A percentile compares a stretch with the other conserved stretches of the same genome.
These are phyloP conservation scores for Drosophila sucinea DNA, from an alignment of 1,140 invertebrate genomes.

Conservation along the genomic window DNA sequence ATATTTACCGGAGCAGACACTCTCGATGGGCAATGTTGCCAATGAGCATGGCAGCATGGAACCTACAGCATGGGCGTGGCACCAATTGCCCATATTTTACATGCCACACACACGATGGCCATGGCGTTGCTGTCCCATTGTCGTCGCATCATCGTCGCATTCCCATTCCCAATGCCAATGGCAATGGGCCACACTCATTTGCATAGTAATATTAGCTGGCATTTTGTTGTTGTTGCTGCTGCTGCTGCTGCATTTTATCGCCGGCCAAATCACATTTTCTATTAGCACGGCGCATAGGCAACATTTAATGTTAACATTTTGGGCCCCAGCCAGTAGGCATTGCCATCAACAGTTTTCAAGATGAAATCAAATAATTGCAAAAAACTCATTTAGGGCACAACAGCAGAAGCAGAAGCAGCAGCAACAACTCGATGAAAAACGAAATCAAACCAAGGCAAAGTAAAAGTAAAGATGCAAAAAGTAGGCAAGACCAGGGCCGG, in stretches of 20 bases:
- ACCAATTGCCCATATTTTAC: conserved; percentile 62
- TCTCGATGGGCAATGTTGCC: conserved; percentile 25
- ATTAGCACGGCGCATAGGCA: conserved; percentile 76
- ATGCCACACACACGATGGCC: conserved; percentile 69
- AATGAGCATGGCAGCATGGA: background rate
- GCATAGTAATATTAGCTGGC: conserved; percentile 76
- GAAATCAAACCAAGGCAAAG: conserved; percentile 63
- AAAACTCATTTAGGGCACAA: conserved; percentile 79
- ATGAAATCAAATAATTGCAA: conserved; percentile 82
- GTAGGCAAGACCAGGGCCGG: background rate
- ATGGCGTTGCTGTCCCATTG: conserved; percentile 39
- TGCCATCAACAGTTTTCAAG: conserved; percentile 61
- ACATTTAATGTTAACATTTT: conserved; percentile 75
- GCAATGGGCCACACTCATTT: conserved; percentile 69
- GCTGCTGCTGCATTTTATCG: conserved; percentile 73
- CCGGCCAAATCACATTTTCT: conserved; percentile 73
- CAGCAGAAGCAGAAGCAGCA: conserved; percentile 31
- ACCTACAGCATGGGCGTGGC: conserved; percentile 43
- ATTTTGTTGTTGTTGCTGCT: conserved; percentile 43
- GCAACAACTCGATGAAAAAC: conserved; percentile 38
- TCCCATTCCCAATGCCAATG: conserved; percentile 36
- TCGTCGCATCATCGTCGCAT: conserved; percentile 29
- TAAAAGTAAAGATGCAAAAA: conserved; percentile 29
- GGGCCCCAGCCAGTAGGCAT: conserved; percentile 36
- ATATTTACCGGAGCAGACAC: conserved; percentile 57